These are phyloP conservation scores for Agriotes lineatus DNA, from an alignment of 2,888 invertebrate genomes.

Conservation along the genomic window DNA sequence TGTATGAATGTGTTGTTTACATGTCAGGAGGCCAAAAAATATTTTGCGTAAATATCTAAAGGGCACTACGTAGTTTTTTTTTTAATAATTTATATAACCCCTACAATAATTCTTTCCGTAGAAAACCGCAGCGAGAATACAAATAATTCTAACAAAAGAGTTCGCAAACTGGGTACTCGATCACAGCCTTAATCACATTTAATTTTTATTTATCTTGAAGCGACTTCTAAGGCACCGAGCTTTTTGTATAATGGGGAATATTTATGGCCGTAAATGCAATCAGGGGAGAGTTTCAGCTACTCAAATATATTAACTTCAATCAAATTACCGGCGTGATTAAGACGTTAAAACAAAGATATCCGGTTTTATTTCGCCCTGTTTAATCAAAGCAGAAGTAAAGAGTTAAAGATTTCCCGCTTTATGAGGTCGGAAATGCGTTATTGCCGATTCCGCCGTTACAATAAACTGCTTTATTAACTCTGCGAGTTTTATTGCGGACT, in stretches of 20 bases:
- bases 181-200: too few species aligned
- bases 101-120: too few species aligned
- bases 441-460: constrained; percentile 20
- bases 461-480: constrained; percentile 32
- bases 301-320: constrained; percentile 30
- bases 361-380: constrained; percentile 28
- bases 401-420: constrained; percentile 28
- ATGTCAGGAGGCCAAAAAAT: too few species aligned
- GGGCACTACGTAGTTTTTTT: too few species aligned
- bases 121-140: too few species aligned
- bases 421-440: constrained; percentile 26
- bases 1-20: too few species aligned
- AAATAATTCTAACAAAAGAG: too few species aligned
- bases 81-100: too few species aligned
- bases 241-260: constrained; percentile 3
- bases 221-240: background rate
- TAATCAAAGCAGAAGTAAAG: constrained; percentile 30
- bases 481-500: constrained; percentile 24
- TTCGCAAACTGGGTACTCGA: too few species aligned
- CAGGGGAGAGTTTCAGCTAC: constrained; percentile 13
- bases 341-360: constrained; percentile 31
- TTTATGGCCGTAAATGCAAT: constrained; percentile 14
- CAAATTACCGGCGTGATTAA: constrained; percentile 30
- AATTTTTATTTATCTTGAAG: too few species aligned
- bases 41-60: too few species aligned